Conservation (phyloP, 2,797 vertebrate genomes). For the Sciurus carolinensis region DNA sequence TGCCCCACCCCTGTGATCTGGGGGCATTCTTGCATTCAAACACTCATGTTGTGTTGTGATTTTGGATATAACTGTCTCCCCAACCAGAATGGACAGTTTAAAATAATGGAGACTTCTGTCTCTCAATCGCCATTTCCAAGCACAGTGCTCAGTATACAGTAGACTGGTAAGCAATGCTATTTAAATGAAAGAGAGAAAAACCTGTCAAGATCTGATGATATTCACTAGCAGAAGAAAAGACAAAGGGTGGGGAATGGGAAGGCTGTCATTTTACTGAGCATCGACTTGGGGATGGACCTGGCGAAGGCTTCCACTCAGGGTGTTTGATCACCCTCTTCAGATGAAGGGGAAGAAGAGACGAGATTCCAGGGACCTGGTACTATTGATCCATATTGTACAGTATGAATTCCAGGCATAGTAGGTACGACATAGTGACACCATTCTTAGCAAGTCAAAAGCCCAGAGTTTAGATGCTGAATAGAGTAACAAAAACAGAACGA, state of each 20-base stretch:
- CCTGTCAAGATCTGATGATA: neutral
- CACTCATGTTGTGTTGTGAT: neutral
- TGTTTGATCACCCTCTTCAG: neutral
- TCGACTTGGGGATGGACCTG: neutral
- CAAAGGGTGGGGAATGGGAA: neutral
- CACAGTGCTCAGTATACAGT: neutral
- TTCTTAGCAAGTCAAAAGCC: neutral
- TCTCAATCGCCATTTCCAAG: neutral
- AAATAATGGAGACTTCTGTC: neutral
- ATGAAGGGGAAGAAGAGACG: neutral
- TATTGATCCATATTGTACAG: neutral
- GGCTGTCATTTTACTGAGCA: neutral
- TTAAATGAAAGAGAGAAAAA: neutral
- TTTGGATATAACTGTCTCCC: neutral
- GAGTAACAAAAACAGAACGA: neutral
- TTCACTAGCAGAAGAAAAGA: neutral
- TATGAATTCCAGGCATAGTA: neutral
- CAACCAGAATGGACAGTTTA: neutral
- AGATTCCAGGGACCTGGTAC: neutral
- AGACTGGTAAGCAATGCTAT: neutral
- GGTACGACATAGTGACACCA: neutral
- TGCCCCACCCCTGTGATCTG: rapidly evolving
- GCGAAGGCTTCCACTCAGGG: neutral
- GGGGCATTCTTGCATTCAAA: neutral
- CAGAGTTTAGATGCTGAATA: neutral